Evolutionary conservation across 2,797 vertebrate genomes (phyloP), one percentile per base, ranked within the genome.

Genomic region (Iguana delicatissima): DNA sequence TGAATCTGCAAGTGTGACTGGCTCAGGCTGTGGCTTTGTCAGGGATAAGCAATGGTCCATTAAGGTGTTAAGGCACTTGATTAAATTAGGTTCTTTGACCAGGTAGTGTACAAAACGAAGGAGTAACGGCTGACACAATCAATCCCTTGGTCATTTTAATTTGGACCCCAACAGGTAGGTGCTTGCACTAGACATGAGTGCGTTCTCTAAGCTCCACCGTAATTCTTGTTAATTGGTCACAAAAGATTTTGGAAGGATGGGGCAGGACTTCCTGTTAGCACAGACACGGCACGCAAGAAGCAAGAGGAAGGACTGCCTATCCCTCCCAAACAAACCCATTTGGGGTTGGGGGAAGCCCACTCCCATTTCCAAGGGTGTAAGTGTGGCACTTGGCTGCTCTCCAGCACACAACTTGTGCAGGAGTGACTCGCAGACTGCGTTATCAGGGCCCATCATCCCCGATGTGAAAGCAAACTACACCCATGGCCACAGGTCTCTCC

Each of bases 1-100:
- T 13, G 5, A 57, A 26, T 35, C 2, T 64, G 57, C 88, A 84
- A 46, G 26, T 9, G 38, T n/a, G 3, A 74, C n/a, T 12, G 80
- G 87, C 80, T 89, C 69, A 73, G 64, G 52, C 6, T 74, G 1
- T 18, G 18, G 57, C 32, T 89, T 74, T 6, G 52, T 83, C 80
- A 83, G 0, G 20, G 35, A 26, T 10, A 55, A 79, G 46, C 18
- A 18, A 76, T 4, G 55, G 86, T 55, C 88, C 55, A 35, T 26
- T 16, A 26, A 77, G 72, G 81, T 82, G n/a, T 64, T 76, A 87
- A 90, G 84, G 84, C 79, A 67, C 84, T 90, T 85, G 24, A 69
- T 81, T 10, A 29, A 20, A 26, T 32, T 55, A 29, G 46, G n/a
- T 52, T 32, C 64, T 64, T 52, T 62, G 22, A 55, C 64, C 72